Base-by-base conservation (phyloP, 2,888 invertebrate species). In the Harpalus rufipes region DNA sequence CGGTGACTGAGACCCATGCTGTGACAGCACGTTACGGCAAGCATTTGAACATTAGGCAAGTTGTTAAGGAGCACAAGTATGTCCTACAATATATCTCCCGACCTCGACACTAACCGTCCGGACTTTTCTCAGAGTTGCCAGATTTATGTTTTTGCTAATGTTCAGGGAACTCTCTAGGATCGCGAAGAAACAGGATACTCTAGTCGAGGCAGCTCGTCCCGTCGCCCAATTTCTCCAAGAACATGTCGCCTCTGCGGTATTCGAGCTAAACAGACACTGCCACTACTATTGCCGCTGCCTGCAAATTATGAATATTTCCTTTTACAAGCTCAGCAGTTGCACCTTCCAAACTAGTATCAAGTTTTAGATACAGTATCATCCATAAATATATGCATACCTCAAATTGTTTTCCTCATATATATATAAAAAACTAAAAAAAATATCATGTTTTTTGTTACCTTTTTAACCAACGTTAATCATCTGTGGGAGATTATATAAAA, bases 91-190 rank as follows among this genome's bases (percentile, higher is more conserved):
- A 81, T 81, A 81, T 83, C 83, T 83, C 83, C 76, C 59, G 74
- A 74, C 59, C 76, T 83, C 83, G 74, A 74, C 83, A 76, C 59
- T 76, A 83, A 83, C 83, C 76, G 83, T 83, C 83, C 61, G 61
- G 74, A 74, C 74, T 74, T 76, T 83, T 83, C 76, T 76, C 83
- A 76, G 83, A 74, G 74, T 83, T 83, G 61, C 76, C 83, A 83
- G 76, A 83, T 83, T 83, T 83, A 83, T 83, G 83, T 83, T 83
- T 81, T 83, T 76, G 83, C 83, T 76, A 83, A 83, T 83, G 83
- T 76, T 83, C 83, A 61, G 59, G 72, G 74, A 83, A 74, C 74
- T 83, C 83, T 83, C 81, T 56, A 41, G 51, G 44, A 56, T 56
- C 68, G 41, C 44, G 72, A 74, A 74, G 72, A 74, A 74, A 74